Conservation (phyloP, 2,888 invertebrate species). For the Elmis aenea region DNA sequence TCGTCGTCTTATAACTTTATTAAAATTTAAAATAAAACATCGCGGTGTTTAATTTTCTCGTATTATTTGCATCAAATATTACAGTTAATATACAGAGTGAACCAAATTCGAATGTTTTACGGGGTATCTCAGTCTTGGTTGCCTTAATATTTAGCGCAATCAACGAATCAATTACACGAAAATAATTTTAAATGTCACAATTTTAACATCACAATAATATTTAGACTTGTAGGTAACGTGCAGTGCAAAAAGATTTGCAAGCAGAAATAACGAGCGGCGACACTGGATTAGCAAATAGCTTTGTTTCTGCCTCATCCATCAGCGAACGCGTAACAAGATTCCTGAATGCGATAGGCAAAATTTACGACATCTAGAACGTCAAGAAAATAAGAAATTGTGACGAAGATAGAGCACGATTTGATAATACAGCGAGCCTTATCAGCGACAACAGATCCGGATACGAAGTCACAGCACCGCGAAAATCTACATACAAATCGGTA, state of each 20-base stretch:
- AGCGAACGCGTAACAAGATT: slow-evolving; percentile 16
- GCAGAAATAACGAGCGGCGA: slow-evolving; percentile 13
- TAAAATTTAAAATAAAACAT: too few relatives aligned
- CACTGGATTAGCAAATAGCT: slow-evolving; percentile 20
- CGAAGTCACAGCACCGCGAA: slow-evolving; percentile 1
- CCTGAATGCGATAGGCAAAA: slow-evolving; percentile 16
- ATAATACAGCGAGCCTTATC: slow-evolving; percentile 7
- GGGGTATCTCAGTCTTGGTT: too few relatives aligned
- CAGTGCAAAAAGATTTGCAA: slow-evolving; percentile 10
- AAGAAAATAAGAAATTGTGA: slow-evolving; percentile 23
- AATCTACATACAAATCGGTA: slow-evolving; percentile 9
- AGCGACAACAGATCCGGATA: slow-evolving; percentile 1
- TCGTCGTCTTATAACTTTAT: too few relatives aligned
- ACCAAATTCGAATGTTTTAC: too few relatives aligned
- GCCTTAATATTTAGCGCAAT: too few relatives aligned
- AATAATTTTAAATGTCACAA: too few relatives aligned
- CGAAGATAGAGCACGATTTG: slow-evolving; percentile 24
- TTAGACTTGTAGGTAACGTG: too few relatives aligned
- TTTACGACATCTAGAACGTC: slow-evolving; percentile 20
- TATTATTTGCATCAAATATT: too few relatives aligned
- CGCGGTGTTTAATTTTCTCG: too few relatives aligned
- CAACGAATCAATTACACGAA: too few relatives aligned
- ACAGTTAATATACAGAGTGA: too few relatives aligned
- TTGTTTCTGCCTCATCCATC: slow-evolving; percentile 17
- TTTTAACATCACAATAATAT: too few relatives aligned